Evolutionary conservation across 2,797 vertebrate species (phyloP).

Genomic region (Limosa lapponica): DNA sequence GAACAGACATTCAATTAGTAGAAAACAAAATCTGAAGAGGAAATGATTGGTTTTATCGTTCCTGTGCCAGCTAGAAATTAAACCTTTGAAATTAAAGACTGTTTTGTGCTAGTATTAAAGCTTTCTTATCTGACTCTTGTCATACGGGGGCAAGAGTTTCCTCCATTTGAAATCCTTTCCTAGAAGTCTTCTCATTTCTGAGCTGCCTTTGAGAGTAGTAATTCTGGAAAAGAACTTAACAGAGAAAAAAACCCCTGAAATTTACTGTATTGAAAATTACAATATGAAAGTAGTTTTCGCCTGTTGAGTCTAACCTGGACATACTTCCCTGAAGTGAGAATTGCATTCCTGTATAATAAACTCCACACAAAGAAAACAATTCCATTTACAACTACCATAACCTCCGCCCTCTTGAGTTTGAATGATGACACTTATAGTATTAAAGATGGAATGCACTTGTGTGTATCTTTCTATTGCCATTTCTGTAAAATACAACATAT

Average conservation of each 20-base stretch:
- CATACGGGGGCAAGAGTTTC: not conserved
- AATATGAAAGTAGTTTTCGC: not conserved
- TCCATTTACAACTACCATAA: not conserved
- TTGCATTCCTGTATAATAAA: not conserved
- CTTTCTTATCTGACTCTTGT: slow-evolving; percentile 22
- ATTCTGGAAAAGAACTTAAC: not conserved
- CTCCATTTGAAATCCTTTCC: not conserved
- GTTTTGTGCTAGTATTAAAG: slow-evolving; percentile 15
- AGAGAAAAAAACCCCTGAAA: not conserved
- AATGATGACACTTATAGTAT: not conserved
- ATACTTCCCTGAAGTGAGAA: not conserved
- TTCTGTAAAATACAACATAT: not conserved
- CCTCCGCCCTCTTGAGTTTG: not conserved
- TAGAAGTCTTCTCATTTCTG: not conserved
- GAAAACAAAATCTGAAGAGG: slow-evolving; percentile 37
- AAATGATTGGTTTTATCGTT: not conserved
- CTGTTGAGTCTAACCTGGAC: not conserved
- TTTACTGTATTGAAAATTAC: not conserved
- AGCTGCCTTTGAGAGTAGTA: not conserved
- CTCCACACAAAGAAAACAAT: not conserved
- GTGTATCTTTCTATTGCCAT: not conserved
- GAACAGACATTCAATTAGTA: slow-evolving; percentile 35
- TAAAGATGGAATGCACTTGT: not conserved
- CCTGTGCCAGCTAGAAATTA: slow-evolving; percentile 27
- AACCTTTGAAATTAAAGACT: slow-evolving; percentile 33